These are phyloP conservation scores for Morelia viridis DNA, from an alignment of 2,797 vertebrate species.

Conservation along the genomic window DNA sequence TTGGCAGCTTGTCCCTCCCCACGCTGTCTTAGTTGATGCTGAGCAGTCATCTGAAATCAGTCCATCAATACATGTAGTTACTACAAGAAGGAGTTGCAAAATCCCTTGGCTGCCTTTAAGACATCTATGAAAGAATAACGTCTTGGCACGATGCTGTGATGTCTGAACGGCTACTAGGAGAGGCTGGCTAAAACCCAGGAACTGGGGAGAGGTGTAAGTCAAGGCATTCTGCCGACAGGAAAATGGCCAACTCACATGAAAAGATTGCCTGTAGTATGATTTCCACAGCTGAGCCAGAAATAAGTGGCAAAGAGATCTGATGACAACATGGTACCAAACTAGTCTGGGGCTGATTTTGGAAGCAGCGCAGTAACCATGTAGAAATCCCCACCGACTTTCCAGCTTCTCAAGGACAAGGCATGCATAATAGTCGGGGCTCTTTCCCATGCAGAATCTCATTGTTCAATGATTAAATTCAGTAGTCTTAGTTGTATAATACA, in stretches of 20 bases:
- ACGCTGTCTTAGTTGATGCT: not conserved
- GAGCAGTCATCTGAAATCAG: not conserved
- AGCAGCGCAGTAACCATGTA: not conserved
- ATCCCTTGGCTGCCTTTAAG: not conserved
- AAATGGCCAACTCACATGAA: not conserved
- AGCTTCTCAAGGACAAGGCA: not conserved
- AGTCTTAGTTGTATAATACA: not conserved
- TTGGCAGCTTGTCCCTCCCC: not conserved
- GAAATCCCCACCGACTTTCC: not conserved
- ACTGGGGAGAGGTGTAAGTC: not conserved
- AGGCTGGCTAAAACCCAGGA: not conserved
- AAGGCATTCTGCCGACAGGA: not conserved
- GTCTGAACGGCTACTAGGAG: not conserved
- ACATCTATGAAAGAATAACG: not conserved
- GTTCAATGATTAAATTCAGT: not conserved
- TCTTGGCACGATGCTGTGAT: not conserved
- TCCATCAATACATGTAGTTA: not conserved
- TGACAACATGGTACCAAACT: not conserved
- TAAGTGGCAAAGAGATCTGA: not conserved
- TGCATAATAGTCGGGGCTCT: not conserved
- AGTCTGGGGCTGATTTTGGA: not conserved
- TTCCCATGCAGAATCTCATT: not conserved
- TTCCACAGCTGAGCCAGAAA: not conserved
- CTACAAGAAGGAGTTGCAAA: not conserved
- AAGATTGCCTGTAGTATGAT: not conserved